phyloP scores from a whole-genome alignment of 2,888 invertebrate species.

The Heterodera filipjevi region DNA sequence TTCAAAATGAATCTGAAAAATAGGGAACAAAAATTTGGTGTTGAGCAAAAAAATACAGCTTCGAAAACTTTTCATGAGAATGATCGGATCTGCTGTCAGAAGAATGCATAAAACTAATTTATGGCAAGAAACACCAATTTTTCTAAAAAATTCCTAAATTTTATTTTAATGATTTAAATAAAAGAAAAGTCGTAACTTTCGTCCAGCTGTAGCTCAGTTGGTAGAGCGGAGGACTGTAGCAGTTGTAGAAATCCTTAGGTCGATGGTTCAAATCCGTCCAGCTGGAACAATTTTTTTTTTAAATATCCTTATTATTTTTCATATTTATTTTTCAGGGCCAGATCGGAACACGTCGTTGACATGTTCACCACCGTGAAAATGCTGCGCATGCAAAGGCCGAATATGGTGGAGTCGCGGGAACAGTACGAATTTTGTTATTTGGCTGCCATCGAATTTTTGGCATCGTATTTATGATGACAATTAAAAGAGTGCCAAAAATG shows the following conservation, averaged over 20 bases:
- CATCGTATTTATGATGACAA: constrained; percentile 28
- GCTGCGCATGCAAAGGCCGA: constrained; percentile 93
- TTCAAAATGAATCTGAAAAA: too few species aligned
- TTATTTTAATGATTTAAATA: too few species aligned
- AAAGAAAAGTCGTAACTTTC: too few species aligned
- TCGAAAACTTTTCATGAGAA: too few species aligned
- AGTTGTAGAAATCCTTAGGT: neutral
- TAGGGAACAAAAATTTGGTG: too few species aligned
- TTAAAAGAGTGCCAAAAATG: neutral
- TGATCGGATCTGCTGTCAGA: too few species aligned
- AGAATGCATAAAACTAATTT: too few species aligned
- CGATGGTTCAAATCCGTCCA: constrained; percentile 12
- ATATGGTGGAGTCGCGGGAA: constrained; percentile 99
- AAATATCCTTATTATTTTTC: neutral
- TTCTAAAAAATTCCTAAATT: too few species aligned
- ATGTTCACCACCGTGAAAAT: constrained; percentile 98
- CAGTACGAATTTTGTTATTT: constrained; percentile 99
- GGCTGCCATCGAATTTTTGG: constrained; percentile 92
- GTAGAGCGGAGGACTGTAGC: constrained; percentile 57
- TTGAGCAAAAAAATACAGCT: too few species aligned
- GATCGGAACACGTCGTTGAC: constrained; percentile 97
- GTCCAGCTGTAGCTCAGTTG: constrained; percentile 50
- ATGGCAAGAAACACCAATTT: too few species aligned
- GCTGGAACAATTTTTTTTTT: neutral
- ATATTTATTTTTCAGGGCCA: constrained; percentile 73